Evolutionary conservation across 2,797 vertebrate genomes (phyloP).

Genomic region (Acipenser oxyrinchus): DNA sequence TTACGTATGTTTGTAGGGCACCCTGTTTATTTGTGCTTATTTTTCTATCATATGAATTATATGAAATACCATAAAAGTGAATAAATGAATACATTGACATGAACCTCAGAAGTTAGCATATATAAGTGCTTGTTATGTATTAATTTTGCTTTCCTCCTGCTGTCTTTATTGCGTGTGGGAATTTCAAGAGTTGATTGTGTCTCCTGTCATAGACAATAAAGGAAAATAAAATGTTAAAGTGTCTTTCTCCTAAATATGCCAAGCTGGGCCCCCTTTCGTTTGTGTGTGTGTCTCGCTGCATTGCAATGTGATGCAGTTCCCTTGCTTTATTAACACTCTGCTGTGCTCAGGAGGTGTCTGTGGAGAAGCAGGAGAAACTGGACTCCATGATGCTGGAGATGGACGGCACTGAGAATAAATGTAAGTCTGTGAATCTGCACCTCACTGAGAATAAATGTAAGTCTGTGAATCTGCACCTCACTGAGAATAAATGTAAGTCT

Average conservation of each 20-base stretch:
- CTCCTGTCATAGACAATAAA: neutral
- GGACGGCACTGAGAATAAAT: conserved; percentile 90
- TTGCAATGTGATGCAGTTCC: too few relatives aligned
- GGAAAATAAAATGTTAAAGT: neutral
- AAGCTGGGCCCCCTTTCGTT: neutral
- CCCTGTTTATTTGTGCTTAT: too few relatives aligned
- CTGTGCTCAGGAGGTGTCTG: conserved; percentile 63
- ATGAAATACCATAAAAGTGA: too few relatives aligned
- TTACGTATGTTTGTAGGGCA: too few relatives aligned
- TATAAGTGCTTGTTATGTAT: too few relatives aligned
- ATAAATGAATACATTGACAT: too few relatives aligned
- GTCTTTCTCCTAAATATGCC: neutral
- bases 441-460: too few relatives aligned
- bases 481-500: conserved; percentile 85
- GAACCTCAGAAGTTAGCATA: too few relatives aligned
- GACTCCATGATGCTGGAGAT: conserved; percentile 88
- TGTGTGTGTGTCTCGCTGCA: neutral
- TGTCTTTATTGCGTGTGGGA: too few relatives aligned
- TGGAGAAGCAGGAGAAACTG: conserved; percentile 82
- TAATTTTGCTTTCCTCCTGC: too few relatives aligned
- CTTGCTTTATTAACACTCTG: too few relatives aligned
- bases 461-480: conserved; percentile 15
- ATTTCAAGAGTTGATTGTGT: neutral
- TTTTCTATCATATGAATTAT: too few relatives aligned
- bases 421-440: conserved; percentile 48